These are phyloP conservation scores for Rutpela maculata DNA, from an alignment of 2,888 invertebrate genomes.

Conservation along the genomic window DNA sequence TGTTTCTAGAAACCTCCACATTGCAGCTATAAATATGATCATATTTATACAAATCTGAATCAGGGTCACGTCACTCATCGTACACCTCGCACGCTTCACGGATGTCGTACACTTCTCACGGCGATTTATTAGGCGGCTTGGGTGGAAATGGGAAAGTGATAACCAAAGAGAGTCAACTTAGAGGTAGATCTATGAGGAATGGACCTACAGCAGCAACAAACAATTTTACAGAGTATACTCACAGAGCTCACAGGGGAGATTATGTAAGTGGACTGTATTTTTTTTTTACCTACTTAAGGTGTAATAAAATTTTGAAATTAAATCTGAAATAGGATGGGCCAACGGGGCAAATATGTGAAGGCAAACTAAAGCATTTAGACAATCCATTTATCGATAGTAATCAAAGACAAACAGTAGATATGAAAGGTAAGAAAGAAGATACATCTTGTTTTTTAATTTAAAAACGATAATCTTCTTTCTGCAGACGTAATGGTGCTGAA, in stretches of 20 bases:
- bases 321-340: slow-evolving; percentile 82
- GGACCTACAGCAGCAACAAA: slow-evolving; percentile 76
- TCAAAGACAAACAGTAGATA: slow-evolving; percentile 92
- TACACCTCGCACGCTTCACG: slow-evolving; percentile 96
- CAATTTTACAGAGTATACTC: slow-evolving; percentile 79
- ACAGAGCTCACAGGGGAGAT: slow-evolving; percentile 82
- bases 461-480: slow-evolving; percentile 67
- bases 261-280: slow-evolving; percentile 77
- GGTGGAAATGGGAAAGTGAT: slow-evolving; percentile 78
- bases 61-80: slow-evolving; percentile 93
- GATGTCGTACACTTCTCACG: slow-evolving; percentile 95
- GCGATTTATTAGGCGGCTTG: slow-evolving; percentile 88
- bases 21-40: slow-evolving; percentile 26
- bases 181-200: slow-evolving; percentile 84
- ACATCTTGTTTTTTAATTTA: slow-evolving; percentile 30
- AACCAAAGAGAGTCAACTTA: slow-evolving; percentile 91
- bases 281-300: neutral
- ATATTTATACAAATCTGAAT: slow-evolving; percentile 53
- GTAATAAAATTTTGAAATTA: slow-evolving; percentile 47
- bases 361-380: slow-evolving; percentile 90
- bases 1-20: slow-evolving; percentile 20
- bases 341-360: slow-evolving; percentile 86
- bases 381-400: slow-evolving; percentile 93
- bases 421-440: slow-evolving; percentile 78
- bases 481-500: slow-evolving; percentile 97